These are phyloP conservation scores for Lithobates pipiens DNA, from an alignment of 2,797 vertebrate species.

Conservation along the genomic window DNA sequence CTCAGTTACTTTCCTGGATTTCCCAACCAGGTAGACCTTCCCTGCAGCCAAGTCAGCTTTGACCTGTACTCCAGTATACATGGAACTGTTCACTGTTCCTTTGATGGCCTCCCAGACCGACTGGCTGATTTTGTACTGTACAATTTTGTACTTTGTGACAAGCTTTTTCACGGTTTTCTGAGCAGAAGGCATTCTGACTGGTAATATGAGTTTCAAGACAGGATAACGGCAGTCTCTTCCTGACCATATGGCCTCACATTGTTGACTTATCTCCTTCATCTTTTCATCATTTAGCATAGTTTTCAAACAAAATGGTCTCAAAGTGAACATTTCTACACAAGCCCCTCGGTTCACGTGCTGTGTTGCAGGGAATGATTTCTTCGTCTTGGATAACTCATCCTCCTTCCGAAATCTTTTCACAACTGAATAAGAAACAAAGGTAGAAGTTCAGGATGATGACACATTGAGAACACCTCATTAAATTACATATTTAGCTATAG, in stretches of 20 bases:
- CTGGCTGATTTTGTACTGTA: constrained; percentile 22
- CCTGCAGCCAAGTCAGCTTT: constrained; percentile 62
- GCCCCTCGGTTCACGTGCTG: background rate
- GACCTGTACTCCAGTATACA: constrained; percentile 67
- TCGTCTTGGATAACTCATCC: constrained; percentile 13
- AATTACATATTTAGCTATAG: no score
- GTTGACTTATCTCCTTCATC: constrained; percentile 9
- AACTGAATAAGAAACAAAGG: constrained; percentile 8
- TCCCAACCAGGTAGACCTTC: constrained; percentile 76
- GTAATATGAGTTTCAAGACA: constrained; percentile 57
- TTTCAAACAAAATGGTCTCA: constrained; percentile 39
- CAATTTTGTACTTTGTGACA: constrained; percentile 73
- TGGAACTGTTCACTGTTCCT: constrained; percentile 42
- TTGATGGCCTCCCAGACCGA: constrained; percentile 76
- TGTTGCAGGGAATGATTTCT: constrained; percentile 1
- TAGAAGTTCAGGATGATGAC: no score
- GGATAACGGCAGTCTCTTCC: background rate
- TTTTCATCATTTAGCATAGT: background rate
- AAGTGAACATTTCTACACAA: background rate
- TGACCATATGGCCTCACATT: constrained; percentile 29
- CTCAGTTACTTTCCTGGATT: constrained; percentile 68
- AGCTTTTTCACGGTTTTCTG: constrained; percentile 64
- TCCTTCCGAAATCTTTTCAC: background rate
- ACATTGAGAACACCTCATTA: no score
- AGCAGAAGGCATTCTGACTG: constrained; percentile 71